Evolutionary conservation across 2,797 vertebrate genomes (phyloP).

Genomic region (Aphelocoma californica): DNA sequence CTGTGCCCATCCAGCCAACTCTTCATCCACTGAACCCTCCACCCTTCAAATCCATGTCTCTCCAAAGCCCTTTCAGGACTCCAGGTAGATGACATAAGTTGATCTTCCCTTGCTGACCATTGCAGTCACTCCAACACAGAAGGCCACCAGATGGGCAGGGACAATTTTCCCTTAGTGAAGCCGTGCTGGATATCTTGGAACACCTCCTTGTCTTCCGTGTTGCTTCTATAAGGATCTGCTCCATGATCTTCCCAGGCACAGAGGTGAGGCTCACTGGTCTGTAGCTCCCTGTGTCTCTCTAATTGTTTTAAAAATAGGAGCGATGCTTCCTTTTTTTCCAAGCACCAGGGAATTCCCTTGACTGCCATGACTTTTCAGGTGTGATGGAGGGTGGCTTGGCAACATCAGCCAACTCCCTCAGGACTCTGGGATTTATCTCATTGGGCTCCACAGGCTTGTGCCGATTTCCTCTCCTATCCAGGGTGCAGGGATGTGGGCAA

Average conservation of each 20-base stretch:
- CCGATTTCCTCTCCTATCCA: neutral
- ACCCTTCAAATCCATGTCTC: no score
- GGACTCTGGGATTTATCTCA: neutral
- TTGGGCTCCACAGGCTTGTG: neutral
- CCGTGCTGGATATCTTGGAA: no score
- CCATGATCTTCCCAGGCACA: neutral
- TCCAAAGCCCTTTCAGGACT: neutral
- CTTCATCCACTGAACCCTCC: neutral
- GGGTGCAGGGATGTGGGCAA: neutral
- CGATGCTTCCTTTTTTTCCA: neutral
- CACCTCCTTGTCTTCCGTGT: neutral
- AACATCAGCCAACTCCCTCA: neutral
- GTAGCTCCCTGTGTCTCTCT: neutral
- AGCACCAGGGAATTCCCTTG: neutral
- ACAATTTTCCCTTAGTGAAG: neutral
- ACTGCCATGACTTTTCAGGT: neutral
- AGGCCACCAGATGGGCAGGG: neutral
- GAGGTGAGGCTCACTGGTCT: neutral
- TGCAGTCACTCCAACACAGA: neutral
- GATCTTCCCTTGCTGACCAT: neutral
- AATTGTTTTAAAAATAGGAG: neutral
- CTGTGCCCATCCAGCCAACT: neutral
- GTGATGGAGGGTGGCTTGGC: neutral
- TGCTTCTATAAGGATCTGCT: neutral
- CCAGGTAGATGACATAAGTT: no score